These are phyloP conservation scores for Drosophila mayri DNA, from an alignment of 1,140 invertebrate genomes.

Conservation along the genomic window DNA sequence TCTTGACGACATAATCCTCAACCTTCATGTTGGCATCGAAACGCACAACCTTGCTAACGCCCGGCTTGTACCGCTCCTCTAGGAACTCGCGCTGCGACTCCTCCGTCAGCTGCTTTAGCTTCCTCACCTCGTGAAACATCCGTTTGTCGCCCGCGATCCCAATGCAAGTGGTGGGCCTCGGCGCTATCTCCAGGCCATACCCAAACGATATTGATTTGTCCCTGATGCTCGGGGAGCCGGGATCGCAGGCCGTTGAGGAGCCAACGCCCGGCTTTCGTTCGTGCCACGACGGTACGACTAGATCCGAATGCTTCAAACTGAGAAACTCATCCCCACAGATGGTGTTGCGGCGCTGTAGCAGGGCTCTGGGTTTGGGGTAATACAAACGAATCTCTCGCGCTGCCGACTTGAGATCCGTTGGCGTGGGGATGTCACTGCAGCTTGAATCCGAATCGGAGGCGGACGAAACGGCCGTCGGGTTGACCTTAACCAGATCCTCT, in stretches of 20 bases:
- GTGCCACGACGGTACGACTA: constrained; percentile 70
- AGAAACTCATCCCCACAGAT: constrained; percentile 89
- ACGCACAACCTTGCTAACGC: constrained; percentile 82
- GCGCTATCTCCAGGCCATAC: constrained; percentile 88
- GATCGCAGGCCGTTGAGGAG: constrained; percentile 68
- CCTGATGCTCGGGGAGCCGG: constrained; percentile 85
- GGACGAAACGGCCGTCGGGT: constrained; percentile 54
- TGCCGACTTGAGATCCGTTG: constrained; percentile 68
- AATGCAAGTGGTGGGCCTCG: constrained; percentile 89
- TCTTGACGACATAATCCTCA: constrained; percentile 78
- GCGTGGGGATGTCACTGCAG: constrained; percentile 83
- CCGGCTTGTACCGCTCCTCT: constrained; percentile 72
- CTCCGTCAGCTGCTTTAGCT: constrained; percentile 70
- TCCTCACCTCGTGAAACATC: constrained; percentile 54
- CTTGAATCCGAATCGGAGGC: constrained; percentile 84
- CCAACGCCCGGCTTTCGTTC: constrained; percentile 61
- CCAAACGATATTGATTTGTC: constrained; percentile 90
- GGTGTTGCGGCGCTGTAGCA: constrained; percentile 93
- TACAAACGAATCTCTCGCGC: constrained; percentile 87
- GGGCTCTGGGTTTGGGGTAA: constrained; percentile 90
- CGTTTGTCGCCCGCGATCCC: constrained; percentile 83
- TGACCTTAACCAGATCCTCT: constrained; percentile 15
- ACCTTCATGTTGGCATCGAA: constrained; percentile 81
- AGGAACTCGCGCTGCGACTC: constrained; percentile 62
- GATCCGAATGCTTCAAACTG: constrained; percentile 62